These are phyloP conservation scores for Lepidostoma basale DNA, from an alignment of 1,140 invertebrate genomes.

Conservation along the genomic window DNA sequence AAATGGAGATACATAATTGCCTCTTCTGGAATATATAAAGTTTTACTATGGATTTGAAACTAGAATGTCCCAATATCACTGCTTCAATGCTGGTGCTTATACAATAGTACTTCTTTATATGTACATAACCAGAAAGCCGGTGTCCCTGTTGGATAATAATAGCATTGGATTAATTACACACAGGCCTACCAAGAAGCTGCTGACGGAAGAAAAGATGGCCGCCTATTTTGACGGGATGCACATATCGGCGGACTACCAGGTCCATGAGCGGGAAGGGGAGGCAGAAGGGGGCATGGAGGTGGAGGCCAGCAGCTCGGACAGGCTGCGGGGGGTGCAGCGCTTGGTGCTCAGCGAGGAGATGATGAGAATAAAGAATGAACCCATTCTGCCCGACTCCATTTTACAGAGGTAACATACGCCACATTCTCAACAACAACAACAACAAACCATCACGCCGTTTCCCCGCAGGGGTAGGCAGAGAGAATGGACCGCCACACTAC, in stretches of 20 bases:
- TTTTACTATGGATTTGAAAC: no score
- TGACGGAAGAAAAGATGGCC: constrained; percentile 81
- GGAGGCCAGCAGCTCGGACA: constrained; percentile 48
- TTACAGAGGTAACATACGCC: constrained; percentile 62
- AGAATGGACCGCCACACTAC: no score
- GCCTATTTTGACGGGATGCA: constrained; percentile 75
- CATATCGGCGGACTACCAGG: constrained; percentile 63
- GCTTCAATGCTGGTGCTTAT: no score
- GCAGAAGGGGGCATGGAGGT: constrained; percentile 29
- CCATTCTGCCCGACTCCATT: constrained; percentile 64
- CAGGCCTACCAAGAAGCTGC: constrained; percentile 73
- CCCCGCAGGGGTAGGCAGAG: no score
- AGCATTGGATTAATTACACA: no score
- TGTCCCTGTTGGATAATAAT: no score
- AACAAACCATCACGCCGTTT: no score
- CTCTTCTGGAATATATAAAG: no score
- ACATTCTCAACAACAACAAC: not conserved
- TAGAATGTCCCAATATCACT: no score
- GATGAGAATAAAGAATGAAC: constrained; percentile 66
- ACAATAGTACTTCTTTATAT: no score
- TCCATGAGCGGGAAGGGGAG: constrained; percentile 40
- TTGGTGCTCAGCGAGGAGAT: constrained; percentile 74
- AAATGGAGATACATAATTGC: no score
- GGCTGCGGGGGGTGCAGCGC: constrained; percentile 61
- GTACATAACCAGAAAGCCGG: no score